Evolutionary conservation across 2,113 vertebrate genomes (phyloP).

Genomic region (Sylvia atricapilla): DNA sequence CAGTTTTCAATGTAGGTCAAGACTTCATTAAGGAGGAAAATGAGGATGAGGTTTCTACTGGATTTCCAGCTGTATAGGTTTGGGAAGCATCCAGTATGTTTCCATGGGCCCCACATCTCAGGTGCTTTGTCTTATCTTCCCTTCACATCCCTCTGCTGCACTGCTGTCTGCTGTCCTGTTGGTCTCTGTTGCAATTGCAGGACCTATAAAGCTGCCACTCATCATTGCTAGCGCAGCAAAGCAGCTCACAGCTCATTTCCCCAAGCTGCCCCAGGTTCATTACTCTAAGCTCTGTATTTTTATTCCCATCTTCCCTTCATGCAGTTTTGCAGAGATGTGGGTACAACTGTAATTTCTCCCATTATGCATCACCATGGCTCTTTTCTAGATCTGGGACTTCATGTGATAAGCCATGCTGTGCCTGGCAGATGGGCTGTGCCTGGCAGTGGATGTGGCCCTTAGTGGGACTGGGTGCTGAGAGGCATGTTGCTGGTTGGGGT

Average conservation of each 20-base stretch:
- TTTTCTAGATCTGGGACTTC: background rate
- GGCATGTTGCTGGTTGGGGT: background rate
- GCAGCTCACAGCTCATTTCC: background rate
- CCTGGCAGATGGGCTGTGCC: background rate
- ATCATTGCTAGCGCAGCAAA: background rate
- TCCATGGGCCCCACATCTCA: rapidly evolving
- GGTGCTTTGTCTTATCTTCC: background rate
- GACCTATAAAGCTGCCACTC: background rate
- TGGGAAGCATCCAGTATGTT: background rate
- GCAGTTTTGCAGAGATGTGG: background rate
- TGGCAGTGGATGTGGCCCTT: background rate
- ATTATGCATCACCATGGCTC: rapidly evolving
- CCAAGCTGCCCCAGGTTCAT: background rate
- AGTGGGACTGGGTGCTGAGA: background rate
- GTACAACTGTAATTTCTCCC: background rate
- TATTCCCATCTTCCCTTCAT: background rate
- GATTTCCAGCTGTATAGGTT: background rate
- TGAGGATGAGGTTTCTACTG: background rate
- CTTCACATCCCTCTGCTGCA: background rate
- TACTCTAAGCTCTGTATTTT: background rate
- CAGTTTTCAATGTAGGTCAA: rapidly evolving
- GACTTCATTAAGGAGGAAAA: background rate
- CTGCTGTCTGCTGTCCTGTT: rapidly evolving
- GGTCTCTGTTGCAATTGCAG: background rate
- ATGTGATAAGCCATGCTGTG: background rate